Base-by-base conservation (phyloP, 1,140 invertebrate genomes). In the Oscheius sp. region DNA sequence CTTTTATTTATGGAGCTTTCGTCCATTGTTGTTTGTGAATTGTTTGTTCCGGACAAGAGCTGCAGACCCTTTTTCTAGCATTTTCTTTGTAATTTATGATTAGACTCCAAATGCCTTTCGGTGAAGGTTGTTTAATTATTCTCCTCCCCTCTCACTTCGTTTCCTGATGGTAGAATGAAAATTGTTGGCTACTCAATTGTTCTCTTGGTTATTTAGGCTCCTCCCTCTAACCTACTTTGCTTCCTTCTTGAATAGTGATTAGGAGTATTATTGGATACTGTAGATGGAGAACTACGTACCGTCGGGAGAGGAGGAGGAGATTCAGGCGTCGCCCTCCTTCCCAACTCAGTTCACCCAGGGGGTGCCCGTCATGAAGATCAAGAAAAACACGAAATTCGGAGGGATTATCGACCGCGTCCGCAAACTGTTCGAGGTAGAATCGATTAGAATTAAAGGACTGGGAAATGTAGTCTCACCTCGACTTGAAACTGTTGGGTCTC, bases 201-300 rank as follows among this genome's bases (percentile, higher is more conserved):
- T 55, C 49, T 55, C 23, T 7, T 23, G 15, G 15, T 55, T 26
- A 23, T 15, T 55, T 55, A 7, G 23, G 28, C 7, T 55, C 28
- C 4, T 55, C 28, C 4, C 23, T 55, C 28, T n/a, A n/a, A 42
- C 38, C n/a, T 42, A 10, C 7, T 42, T 42, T 10, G 7, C 7
- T 42, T 42, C 38, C 38, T 10, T 26, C 7, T 62, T 28, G 59
- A n/a, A n/a, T n/a, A n/a, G n/a, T n/a, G n/a, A n/a, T n/a, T n/a
- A n/a, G n/a, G n/a, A n/a, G n/a, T n/a, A n/a, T n/a, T n/a, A n/a
- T n/a, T n/a, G n/a, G n/a, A n/a, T n/a, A n/a, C n/a, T n/a, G n/a
- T n/a, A n/a, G n/a, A 65, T 65, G 63, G 63, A 65, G 23, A 38
- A 65, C 63, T 65, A 65, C 23, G 63, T 65, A 2, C 32, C 36